Conservation (phyloP, 2,113 vertebrate genomes). For the Camelus dromedarius region DNA sequence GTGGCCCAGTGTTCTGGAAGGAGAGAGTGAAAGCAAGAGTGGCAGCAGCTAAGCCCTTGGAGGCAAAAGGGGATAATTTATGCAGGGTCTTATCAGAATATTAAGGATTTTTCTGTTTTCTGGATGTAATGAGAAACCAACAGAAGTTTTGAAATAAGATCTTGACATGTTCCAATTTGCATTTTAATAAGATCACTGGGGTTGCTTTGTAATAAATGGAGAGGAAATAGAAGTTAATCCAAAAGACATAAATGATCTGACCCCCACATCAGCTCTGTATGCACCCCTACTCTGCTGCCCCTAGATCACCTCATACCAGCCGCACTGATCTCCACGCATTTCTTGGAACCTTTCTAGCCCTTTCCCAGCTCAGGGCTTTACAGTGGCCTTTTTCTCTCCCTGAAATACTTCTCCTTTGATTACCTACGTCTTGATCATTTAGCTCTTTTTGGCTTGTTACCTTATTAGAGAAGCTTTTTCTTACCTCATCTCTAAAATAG, state of each 20-base stretch:
- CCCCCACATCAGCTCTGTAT: background rate
- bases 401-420: background rate
- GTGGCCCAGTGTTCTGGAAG: background rate
- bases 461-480: background rate
- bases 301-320: rapidly evolving
- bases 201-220: background rate
- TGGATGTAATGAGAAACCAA: background rate
- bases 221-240: background rate
- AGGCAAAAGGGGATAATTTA: background rate
- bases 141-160: background rate
- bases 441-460: background rate
- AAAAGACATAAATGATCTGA: background rate
- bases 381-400: background rate
- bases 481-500: background rate
- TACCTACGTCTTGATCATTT: background rate
- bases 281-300: no score
- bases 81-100: background rate
- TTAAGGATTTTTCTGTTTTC: background rate
- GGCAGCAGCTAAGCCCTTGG: background rate
- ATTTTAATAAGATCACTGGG: background rate
- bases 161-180: background rate
- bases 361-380: background rate
- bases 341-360: background rate
- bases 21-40: background rate
- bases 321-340: background rate